Base-by-base conservation (phyloP, 2,113 vertebrate species). In the Tonatia bakeri region DNA sequence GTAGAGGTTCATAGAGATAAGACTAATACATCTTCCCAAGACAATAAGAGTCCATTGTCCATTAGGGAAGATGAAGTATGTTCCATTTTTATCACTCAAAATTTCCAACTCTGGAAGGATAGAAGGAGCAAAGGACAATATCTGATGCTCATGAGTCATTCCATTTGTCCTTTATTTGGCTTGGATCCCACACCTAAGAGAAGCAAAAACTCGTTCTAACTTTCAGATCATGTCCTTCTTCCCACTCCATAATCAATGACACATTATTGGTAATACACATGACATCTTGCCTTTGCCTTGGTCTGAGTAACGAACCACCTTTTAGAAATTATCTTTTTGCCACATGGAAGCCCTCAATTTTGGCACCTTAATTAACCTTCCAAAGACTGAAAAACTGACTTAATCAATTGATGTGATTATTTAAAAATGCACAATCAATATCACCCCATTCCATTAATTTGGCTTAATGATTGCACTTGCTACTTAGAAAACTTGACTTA, bases 51-150 rank as follows among this genome's bases (percentile, higher is more conserved):
- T 85, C 20, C 64, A 67, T 59, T 91, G 56, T 67, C 90, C 45
- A 90, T 93, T 77, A 95, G 61, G 70, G 94, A 87, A 92, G 97
- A 95, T 81, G 4, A 97, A 94, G 47, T 84, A 94, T 97, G 47
- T 82, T 98, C 70, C 31, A 20, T 96, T 97, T 98, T 95, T 40
- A 92, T 95, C 59, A 94, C 10, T 94, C 11, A 87, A 15, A 95
- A 43, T 17, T 87, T 97, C 87, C 83, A 76, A 95, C 1, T 87
- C 33, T 86, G 72, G 79, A 45, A 92, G n/a, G 22, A 92, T 11
- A 77, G 22, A 7, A 19, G 10, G 73, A 95, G 28, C 52, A 45
- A 64, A 83, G 24, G 56, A 82, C 45, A 91, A 69, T 3, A 22
- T 75, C 28, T 82, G 70, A 93, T 77, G 40, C 10, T 91, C 67